Evolutionary conservation across 2,113 vertebrate species (phyloP), one percentile per base, ranked within the genome.

Genomic region (Pituophis catenifer): DNA sequence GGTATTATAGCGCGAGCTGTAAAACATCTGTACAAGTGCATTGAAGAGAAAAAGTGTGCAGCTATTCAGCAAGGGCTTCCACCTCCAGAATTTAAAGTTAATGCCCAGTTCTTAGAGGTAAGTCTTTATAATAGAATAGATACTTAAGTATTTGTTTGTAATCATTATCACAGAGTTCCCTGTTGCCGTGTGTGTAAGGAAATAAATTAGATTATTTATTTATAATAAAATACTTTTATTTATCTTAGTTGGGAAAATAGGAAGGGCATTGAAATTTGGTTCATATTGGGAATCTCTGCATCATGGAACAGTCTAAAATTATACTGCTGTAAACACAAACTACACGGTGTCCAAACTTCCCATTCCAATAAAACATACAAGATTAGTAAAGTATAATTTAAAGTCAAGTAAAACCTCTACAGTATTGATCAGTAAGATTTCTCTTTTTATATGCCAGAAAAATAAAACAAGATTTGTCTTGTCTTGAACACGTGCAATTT

Each of bases 41-140:
- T 99, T 59, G 99, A 99, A 97, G 98, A 98, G 94, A 99, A 99
- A 62, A 98, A 97, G 81, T 97, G 98, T 94, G 95, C 97, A 81
- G 99, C 99, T 94, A 95, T 98, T 48, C 98, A 99, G 96, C 98
- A 98, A 94, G 98, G 98, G 86, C 96, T 97, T 85, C 98, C 99
- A n/a, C 97, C 98, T 53, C 99, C 99, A 6, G 99, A 99, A 97
- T 99, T 99, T 97, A 99, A 99, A 98, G 99, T 99, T 96, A 99
- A 99, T 91, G 98, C 99, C 0, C 99, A 99, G 88, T 99, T 99
- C 97, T 97, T 99, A 94, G 99, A 99, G 98, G 99, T 99, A 97
- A 94, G 87, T 50, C 89, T 62, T 94, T 29, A 29, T n/a, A 0
- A 93, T 3, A 91, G 23, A n/a, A 93, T 94, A 11, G 3, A 50